A percentile compares a stretch with the other conserved stretches of the same genome.
Evolutionary conservation across 2,113 vertebrate species (phyloP).

Genomic region (Seriola dumerili): DNA sequence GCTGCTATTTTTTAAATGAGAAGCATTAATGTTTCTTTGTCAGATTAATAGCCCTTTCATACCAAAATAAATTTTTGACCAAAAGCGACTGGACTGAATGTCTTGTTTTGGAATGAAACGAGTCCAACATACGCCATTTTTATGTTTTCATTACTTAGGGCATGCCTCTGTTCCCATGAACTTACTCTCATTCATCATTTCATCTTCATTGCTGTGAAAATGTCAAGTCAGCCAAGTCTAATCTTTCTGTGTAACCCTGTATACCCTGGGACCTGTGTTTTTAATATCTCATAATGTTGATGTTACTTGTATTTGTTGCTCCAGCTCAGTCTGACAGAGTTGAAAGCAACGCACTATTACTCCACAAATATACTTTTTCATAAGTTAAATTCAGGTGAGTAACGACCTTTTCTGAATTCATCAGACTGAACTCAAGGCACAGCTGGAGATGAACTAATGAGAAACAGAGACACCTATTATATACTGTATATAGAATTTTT

Average conservation of each 20-base stretch:
- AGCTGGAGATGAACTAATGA: constrained; percentile 41
- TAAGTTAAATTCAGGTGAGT: constrained; percentile 11
- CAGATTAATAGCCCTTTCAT: neutral
- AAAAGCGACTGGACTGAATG: neutral
- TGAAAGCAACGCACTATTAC: constrained; percentile 10
- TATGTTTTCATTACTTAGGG: constrained; percentile 30
- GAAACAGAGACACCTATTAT: constrained; percentile 6
- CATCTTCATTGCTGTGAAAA: constrained; percentile 18
- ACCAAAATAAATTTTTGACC: constrained; percentile 19
- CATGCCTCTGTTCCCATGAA: constrained; percentile 46
- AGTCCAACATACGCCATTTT: neutral
- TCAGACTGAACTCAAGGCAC: constrained; percentile 12
- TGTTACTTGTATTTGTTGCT: constrained; percentile 19
- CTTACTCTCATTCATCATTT: constrained; percentile 40
- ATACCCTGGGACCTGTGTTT: neutral
- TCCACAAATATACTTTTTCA: constrained; percentile 21
- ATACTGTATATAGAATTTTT: neutral
- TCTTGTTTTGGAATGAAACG: constrained; percentile 19
- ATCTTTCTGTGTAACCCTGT: constrained; percentile 27
- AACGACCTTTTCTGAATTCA: constrained; percentile 4
- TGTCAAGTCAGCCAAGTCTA: constrained; percentile 18
- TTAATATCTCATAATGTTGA: constrained; percentile 17
- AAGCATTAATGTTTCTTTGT: neutral
- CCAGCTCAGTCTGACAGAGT: constrained; percentile 5
- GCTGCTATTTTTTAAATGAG: neutral